Evolutionary conservation across 2,113 vertebrate genomes (phyloP), one percentile per base, ranked within the genome.

Genomic region (Candoia aspera): DNA sequence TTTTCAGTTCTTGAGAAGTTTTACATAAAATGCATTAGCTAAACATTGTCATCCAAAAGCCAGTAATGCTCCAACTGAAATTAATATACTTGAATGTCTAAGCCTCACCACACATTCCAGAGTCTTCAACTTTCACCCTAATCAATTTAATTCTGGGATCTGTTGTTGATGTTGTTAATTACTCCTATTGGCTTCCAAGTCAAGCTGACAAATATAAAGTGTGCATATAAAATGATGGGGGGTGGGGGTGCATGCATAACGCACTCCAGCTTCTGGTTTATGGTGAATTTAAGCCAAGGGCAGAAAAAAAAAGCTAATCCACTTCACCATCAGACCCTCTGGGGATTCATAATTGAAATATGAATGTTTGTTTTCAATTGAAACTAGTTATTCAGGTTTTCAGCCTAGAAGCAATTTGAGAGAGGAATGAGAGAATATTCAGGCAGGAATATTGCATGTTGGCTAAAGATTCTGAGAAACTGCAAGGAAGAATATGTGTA

Each of bases 371-470:
- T 95, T 96, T 95, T 94, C 92, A 97, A 95, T 91, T 93, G 86
- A 96, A 97, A 96, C 94, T 93, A 94, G 94, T 62, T 90, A 57
- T 93, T 93, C 93, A 96, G 94, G 94, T 97, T 97, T 94, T 96
- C 46, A 42, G 13, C 91, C 64, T 79, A 93, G 33, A 84, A 55
- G 90, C 68, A 0, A 2, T 0, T 0, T 96, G 86, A 89, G 91
- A 84, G 92, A 1, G 0, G 92, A 29, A 42, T 94, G 91, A 85
- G 59, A 93, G 11, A 0, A 0, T 92, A 93, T 92, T 93, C 26
- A 0, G 0, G 58, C 88, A 93, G 90, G 85, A 54, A 6, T 58
- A 0, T 0, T 0, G 42, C 79, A 90, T 54, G 29, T 90, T 33
- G 0, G 0, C 17, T 73, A 2, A 83, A 88, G 6, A 26, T 1